Evolutionary conservation across 2,797 vertebrate species (phyloP).

Genomic region (Discoglossus pictus): DNA sequence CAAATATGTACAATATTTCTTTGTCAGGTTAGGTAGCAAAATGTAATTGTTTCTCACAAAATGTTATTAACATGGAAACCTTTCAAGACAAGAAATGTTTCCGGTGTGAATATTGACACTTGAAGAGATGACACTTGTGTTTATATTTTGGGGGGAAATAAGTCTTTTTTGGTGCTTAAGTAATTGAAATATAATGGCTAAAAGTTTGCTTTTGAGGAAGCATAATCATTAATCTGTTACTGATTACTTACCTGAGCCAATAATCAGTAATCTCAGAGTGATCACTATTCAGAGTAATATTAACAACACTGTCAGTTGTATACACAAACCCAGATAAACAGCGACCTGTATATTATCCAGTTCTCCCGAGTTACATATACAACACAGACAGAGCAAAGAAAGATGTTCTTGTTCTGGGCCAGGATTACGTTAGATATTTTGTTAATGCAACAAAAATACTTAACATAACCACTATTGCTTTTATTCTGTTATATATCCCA

Average conservation of each 20-base stretch:
- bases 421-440: not conserved
- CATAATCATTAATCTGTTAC: conserved; percentile 48
- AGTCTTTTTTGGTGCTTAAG: conserved; percentile 34
- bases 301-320: conserved; percentile 49
- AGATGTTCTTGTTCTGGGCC: not conserved
- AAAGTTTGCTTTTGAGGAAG: conserved; percentile 44
- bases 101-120: conserved; percentile 4
- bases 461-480: no score
- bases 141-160: conserved; percentile 35
- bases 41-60: not conserved
- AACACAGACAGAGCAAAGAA: conserved; percentile 8
- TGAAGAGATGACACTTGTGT: conserved; percentile 28
- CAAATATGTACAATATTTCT: not conserved
- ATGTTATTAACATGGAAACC: conserved; percentile 2
- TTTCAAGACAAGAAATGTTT: conserved; percentile 14
- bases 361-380: conserved; percentile 10
- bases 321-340: conserved; percentile 47
- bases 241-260: conserved; percentile 45
- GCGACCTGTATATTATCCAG: conserved; percentile 21
- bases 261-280: conserved; percentile 45
- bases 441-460: not conserved
- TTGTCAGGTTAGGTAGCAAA: not conserved
- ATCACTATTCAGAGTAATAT: conserved; percentile 31
- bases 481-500: no score
- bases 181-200: conserved; percentile 40